Evolutionary conservation across 2,888 invertebrate genomes (phyloP).

Genomic region (Lycaena phlaeas): DNA sequence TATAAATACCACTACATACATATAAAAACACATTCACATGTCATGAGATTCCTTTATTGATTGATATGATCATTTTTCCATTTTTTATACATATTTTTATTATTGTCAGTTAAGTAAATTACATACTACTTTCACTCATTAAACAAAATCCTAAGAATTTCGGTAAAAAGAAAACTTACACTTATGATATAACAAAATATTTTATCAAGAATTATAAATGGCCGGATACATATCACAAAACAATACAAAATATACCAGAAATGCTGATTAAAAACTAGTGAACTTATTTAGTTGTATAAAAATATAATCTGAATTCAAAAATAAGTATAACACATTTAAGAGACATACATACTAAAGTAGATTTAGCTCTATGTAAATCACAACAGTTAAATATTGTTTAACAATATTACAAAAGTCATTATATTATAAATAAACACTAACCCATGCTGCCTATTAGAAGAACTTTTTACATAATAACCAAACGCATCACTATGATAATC

Average conservation of each 20-base stretch:
- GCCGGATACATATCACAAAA: slow-evolving; percentile 20
- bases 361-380: slow-evolving; percentile 4
- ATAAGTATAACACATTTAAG: neutral
- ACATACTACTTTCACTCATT: too few species aligned
- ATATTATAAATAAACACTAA: slow-evolving; percentile 14
- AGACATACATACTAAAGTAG: neutral
- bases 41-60: slow-evolving; percentile 32
- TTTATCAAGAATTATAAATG: slow-evolving; percentile 13
- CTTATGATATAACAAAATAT: too few species aligned
- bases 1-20: too few species aligned
- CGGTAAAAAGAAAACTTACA: too few species aligned
- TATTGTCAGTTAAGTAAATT: too few species aligned
- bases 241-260: slow-evolving; percentile 11
- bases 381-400: slow-evolving; percentile 14
- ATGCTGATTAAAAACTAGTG: neutral
- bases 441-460: slow-evolving; percentile 20
- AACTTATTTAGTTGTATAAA: slow-evolving; percentile 3
- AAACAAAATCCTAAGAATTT: too few species aligned
- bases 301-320: slow-evolving; percentile 8
- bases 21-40: slow-evolving; percentile 18
- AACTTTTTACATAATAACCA: slow-evolving; percentile 47
- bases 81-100: slow-evolving; percentile 24
- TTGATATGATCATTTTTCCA: slow-evolving; percentile 11
- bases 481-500: slow-evolving; percentile 65
- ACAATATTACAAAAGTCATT: slow-evolving; percentile 22